A percentile compares a stretch with the other conserved stretches of the same genome.
Evolutionary conservation across 2,797 vertebrate species (phyloP).

Genomic region (Echeneis naucrates): DNA sequence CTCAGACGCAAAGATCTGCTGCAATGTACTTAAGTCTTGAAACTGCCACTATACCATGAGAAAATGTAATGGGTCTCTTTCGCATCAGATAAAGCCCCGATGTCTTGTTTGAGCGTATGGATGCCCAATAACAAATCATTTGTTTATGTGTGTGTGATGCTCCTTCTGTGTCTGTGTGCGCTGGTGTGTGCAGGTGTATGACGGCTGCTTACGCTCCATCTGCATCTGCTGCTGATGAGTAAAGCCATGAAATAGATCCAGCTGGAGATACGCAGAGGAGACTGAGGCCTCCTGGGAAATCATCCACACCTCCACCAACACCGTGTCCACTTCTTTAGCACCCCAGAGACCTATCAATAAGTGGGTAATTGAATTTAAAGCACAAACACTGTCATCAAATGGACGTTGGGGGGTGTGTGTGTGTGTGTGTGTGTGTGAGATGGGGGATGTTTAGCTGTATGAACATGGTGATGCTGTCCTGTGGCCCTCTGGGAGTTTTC

Average conservation of each 20-base stretch:
- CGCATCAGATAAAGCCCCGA: not conserved
- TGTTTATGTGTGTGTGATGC: conserved; percentile 14
- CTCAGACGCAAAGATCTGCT: not conserved
- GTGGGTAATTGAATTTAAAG: conserved; percentile 99
- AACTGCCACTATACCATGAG: not conserved
- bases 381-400: conserved; percentile 89
- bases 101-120: conserved; percentile 5
- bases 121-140: conserved; percentile 22
- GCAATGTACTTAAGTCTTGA: no score
- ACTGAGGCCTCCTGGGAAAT: conserved; percentile 93
- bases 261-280: conserved; percentile 89
- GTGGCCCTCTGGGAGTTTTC: conserved; percentile 84
- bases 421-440: conserved; percentile 34
- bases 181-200: conserved; percentile 75
- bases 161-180: conserved; percentile 32
- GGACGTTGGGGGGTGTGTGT: conserved; percentile 58
- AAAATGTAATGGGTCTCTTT: not conserved
- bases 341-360: conserved; percentile 98
- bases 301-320: conserved; percentile 86
- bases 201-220: conserved; percentile 70
- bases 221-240: conserved; percentile 84
- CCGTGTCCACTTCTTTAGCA: conserved; percentile 94
- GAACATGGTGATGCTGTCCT: conserved; percentile 83
- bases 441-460: conserved; percentile 83
- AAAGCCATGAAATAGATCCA: conserved; percentile 83